Conservation (phyloP, 2,888 invertebrate genomes). For the Agriotes lineatus region DNA sequence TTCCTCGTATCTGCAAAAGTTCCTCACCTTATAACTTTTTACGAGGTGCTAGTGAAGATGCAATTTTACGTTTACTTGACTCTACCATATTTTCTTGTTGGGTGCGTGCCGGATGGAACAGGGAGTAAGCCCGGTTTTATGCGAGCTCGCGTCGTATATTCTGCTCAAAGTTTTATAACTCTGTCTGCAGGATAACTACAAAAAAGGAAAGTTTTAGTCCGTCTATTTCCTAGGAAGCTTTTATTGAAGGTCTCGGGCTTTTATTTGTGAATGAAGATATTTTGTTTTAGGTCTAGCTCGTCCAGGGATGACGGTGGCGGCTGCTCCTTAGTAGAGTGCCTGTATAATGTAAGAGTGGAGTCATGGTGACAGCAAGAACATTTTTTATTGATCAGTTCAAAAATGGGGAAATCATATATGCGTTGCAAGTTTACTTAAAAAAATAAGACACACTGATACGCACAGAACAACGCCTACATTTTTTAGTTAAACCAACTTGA, state of each 20-base stretch:
- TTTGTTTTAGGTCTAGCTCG: slow-evolving; percentile 19
- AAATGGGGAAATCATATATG: too few species aligned
- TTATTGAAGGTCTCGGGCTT: slow-evolving; percentile 36
- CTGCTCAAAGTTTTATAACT: slow-evolving; percentile 50
- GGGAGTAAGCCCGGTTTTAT: slow-evolving; percentile 45
- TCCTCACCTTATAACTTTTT: slow-evolving; percentile 48
- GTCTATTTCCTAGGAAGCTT: slow-evolving; percentile 42
- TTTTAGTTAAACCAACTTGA: too few species aligned
- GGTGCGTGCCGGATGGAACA: slow-evolving; percentile 45
- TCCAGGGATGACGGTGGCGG: too few species aligned
- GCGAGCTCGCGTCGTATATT: slow-evolving; percentile 46
- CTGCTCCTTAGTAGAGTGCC: too few species aligned
- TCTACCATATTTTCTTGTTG: slow-evolving; percentile 51
- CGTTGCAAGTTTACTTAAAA: too few species aligned
- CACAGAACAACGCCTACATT: too few species aligned
- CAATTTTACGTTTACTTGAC: slow-evolving; percentile 51
- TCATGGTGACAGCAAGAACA: too few species aligned
- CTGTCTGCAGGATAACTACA: slow-evolving; percentile 45
- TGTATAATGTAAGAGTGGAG: too few species aligned
- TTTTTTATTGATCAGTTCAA: too few species aligned
- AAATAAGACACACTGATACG: too few species aligned
- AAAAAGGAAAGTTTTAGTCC: slow-evolving; percentile 46
- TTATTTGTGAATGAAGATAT: slow-evolving; percentile 37
- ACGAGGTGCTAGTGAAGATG: slow-evolving; percentile 51
- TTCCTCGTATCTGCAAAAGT: slow-evolving; percentile 37